These are phyloP conservation scores for Xylota segnis DNA, from an alignment of 2,888 invertebrate species.

Conservation along the genomic window DNA sequence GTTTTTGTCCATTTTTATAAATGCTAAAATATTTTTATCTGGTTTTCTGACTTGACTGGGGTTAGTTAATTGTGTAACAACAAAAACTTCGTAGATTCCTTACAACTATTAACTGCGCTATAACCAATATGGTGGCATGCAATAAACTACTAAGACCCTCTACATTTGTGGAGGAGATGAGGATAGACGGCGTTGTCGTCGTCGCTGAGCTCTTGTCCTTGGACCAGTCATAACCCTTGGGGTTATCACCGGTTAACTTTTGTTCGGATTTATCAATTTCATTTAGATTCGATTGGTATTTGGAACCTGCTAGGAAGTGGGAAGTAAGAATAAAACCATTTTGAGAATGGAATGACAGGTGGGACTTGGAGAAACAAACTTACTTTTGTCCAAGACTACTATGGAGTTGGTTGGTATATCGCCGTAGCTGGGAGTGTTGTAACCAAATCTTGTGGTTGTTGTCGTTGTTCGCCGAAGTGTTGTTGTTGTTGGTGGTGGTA, in stretches of 20 bases:
- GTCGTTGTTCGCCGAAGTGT: slow-evolving; percentile 80
- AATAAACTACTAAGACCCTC: slow-evolving; percentile 11
- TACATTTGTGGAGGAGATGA: neutral
- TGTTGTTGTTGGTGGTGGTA: slow-evolving; percentile 90
- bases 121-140: slow-evolving; percentile 38
- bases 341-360: neutral
- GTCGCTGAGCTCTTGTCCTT: slow-evolving; percentile 80
- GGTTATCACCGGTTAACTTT: slow-evolving; percentile 86
- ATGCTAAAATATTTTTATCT: slow-evolving; percentile 38
- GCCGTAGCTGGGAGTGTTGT: slow-evolving; percentile 86
- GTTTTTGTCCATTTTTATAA: slow-evolving; percentile 35
- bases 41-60: slow-evolving; percentile 23
- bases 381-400: slow-evolving; percentile 87
- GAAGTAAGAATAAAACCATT: neutral
- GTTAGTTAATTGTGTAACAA: slow-evolving; percentile 60
- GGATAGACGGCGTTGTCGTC: slow-evolving; percentile 18
- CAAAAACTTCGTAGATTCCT: slow-evolving; percentile 58
- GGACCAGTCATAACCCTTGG: slow-evolving; percentile 83
- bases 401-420: slow-evolving; percentile 88
- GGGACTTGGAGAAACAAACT: slow-evolving; percentile 73
- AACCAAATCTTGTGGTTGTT: slow-evolving; percentile 78
- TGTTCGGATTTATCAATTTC: slow-evolving; percentile 93
- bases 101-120: slow-evolving; percentile 59
- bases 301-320: slow-evolving; percentile 87
- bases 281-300: slow-evolving; percentile 90